Percentiles rank a stretch among this genome's conserved stretches.
phyloP scores from a whole-genome alignment of 2,888 invertebrate genomes.

The Phanerotoma sp. region DNA sequence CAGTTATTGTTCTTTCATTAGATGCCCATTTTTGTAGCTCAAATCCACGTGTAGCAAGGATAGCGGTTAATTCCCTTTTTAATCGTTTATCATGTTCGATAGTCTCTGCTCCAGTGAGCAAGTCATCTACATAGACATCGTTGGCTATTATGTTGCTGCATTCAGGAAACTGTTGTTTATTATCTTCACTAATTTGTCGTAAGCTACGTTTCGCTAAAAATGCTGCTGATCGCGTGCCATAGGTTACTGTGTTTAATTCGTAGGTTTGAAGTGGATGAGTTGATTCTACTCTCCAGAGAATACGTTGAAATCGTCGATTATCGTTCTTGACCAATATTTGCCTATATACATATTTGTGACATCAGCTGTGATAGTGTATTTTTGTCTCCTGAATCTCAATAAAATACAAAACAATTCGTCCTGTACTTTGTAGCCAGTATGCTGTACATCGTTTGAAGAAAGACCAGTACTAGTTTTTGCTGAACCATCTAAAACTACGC shows the following conservation, averaged over 20 bases:
- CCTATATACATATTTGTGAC: conserved; percentile 21
- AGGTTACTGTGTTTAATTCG: conserved; percentile 34
- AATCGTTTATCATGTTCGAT: conserved; percentile 28
- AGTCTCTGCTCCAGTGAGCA: conserved; percentile 17
- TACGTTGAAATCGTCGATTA: conserved; percentile 33
- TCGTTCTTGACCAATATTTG: conserved; percentile 20
- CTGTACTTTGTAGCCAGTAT: conserved; percentile 21
- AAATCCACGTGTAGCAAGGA: conserved; percentile 18
- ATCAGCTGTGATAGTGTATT: conserved; percentile 24
- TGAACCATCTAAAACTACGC: conserved; percentile 31
- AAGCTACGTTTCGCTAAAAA: conserved; percentile 35
- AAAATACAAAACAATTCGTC: conserved; percentile 14
- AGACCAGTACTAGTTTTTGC: conserved; percentile 22
- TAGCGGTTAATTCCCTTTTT: conserved; percentile 11
- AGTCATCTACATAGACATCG: conserved; percentile 36
- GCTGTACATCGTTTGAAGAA: conserved; percentile 26
- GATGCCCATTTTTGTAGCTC: conserved; percentile 27
- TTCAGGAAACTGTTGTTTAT: conserved; percentile 20
- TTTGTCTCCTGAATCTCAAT: conserved; percentile 10
- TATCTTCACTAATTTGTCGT: conserved; percentile 31
- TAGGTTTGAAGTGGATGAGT: conserved; percentile 13
- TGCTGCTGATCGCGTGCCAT: conserved; percentile 35
- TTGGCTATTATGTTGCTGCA: conserved; percentile 24
- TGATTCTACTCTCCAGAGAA: conserved; percentile 35
- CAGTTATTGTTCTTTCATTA: conserved; percentile 5